These are phyloP conservation scores for Cololabis saira DNA, from an alignment of 2,113 vertebrate genomes.

Conservation along the genomic window DNA sequence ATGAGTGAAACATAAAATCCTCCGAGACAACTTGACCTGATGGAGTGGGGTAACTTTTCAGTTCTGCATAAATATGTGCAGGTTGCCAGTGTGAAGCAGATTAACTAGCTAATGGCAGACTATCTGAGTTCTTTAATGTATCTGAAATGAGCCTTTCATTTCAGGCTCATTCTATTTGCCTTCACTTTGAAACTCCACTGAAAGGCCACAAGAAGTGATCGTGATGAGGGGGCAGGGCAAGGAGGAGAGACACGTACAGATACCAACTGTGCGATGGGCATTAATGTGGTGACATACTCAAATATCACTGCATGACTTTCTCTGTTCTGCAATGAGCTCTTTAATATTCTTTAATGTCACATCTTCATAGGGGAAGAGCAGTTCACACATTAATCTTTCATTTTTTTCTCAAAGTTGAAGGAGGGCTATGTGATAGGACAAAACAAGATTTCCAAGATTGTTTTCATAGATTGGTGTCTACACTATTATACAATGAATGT, in stretches of 20 bases:
- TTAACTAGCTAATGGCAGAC: neutral
- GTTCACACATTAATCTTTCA: neutral
- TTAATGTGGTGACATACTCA: neutral
- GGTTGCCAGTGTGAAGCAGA: neutral
- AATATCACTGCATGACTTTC: neutral
- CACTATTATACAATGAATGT: too few species aligned
- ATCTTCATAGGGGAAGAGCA: neutral
- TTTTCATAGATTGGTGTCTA: neutral
- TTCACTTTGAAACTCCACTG: neutral
- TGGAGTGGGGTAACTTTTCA: neutral
- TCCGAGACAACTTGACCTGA: neutral
- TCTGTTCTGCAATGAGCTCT: neutral
- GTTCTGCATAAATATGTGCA: neutral
- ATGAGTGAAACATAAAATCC: neutral
- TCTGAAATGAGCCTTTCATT: neutral
- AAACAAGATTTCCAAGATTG: too few species aligned
- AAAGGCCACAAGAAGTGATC: too few species aligned
- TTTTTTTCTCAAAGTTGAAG: neutral
- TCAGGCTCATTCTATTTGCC: neutral
- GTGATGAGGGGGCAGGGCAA: neutral
- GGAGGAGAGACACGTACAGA: neutral
- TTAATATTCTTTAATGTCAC: neutral
- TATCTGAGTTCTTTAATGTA: neutral
- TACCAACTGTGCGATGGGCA: neutral
- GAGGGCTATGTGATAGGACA: too few species aligned